phyloP scores from a whole-genome alignment of 2,797 vertebrate species.

The Anniella stebbinsi region DNA sequence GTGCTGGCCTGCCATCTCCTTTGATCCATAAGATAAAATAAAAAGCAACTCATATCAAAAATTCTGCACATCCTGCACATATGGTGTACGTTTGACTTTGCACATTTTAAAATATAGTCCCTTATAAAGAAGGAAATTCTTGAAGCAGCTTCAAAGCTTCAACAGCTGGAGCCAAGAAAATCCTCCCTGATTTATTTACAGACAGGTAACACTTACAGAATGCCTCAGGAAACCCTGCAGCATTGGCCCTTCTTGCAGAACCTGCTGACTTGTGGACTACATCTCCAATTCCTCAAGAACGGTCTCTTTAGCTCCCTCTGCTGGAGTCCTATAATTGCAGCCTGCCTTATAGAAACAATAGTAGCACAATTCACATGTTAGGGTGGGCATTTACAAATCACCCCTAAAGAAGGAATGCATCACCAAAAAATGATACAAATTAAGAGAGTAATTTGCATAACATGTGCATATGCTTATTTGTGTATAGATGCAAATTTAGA shows the following conservation, averaged over 20 bases:
- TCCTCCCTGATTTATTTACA: conserved; percentile 3
- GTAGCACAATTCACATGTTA: neutral
- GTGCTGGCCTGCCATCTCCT: neutral
- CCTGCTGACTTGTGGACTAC: neutral
- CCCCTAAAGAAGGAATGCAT: too few species aligned
- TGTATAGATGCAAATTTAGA: too few species aligned
- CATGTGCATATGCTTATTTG: too few species aligned
- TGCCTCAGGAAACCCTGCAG: neutral
- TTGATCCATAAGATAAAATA: neutral
- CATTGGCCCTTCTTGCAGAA: too few species aligned
- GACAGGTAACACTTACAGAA: neutral
- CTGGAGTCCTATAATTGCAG: neutral
- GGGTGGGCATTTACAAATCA: too few species aligned
- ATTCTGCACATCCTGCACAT: neutral
- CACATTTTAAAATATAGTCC: neutral
- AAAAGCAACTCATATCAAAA: neutral
- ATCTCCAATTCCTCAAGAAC: neutral
- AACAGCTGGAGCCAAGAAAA: neutral
- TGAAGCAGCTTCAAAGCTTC: neutral
- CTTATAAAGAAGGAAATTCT: neutral
- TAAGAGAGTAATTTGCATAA: too few species aligned
- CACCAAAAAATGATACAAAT: too few species aligned
- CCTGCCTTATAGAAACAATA: neutral
- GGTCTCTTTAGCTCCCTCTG: conserved; percentile 1
- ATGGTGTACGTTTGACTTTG: neutral